Evolutionary conservation across 2,797 vertebrate species (phyloP).

Genomic region (Gallinago solitaria): DNA sequence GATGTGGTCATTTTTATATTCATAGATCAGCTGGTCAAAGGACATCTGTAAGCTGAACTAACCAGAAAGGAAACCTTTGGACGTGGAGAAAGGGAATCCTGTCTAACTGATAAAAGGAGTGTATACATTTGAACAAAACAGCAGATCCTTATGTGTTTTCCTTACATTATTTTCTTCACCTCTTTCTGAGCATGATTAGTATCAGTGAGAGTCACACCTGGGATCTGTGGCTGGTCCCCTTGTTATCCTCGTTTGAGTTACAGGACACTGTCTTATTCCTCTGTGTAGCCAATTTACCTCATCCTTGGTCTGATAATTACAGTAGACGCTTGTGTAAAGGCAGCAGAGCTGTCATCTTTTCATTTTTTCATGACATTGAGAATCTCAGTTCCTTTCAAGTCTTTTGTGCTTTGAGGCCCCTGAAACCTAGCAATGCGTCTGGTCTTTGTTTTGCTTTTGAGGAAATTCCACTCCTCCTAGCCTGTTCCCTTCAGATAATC

Average conservation of each 20-base stretch:
- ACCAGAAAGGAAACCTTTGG: neutral
- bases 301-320: neutral
- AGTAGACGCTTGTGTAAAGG: neutral
- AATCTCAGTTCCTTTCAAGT: conserved; percentile 34
- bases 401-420: neutral
- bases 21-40: neutral
- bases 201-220: neutral
- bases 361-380: neutral
- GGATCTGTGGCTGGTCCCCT: neutral
- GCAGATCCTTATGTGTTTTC: neutral
- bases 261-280: neutral
- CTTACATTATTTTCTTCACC: neutral
- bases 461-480: neutral
- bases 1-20: neutral
- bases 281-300: neutral
- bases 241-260: neutral
- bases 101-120: neutral
- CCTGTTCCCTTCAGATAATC: neutral
- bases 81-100: neutral
- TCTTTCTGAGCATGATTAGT: neutral
- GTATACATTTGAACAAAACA: neutral
- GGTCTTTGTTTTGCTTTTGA: conserved; percentile 30
- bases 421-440: neutral
- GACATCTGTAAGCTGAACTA: neutral
- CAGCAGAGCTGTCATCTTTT: neutral